Percentiles rank a stretch among this genome's conserved stretches.
phyloP scores from a whole-genome alignment of 2,797 vertebrate genomes.

The Danio aesculapii region DNA sequence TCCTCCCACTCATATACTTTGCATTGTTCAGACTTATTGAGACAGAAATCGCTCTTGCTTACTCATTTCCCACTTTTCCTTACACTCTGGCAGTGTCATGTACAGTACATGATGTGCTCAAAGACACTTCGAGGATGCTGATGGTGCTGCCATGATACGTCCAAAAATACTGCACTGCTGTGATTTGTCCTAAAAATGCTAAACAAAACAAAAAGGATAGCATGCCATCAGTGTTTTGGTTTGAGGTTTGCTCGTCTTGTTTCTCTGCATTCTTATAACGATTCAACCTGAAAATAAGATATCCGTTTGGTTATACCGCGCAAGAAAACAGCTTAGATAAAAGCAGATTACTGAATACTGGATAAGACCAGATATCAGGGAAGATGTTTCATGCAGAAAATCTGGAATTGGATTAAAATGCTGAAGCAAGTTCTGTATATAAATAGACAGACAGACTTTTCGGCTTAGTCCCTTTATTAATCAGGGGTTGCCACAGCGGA shows the following conservation, averaged over 20 bases:
- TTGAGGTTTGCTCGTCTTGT: neutral
- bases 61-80: constrained; percentile 17
- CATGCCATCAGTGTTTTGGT: neutral
- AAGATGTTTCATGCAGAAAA: constrained; percentile 7
- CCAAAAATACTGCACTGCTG: neutral
- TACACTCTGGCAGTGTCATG: neutral
- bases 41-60: constrained; percentile 38
- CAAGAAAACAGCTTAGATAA: constrained; percentile 21
- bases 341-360: constrained; percentile 38
- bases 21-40: constrained; percentile 54
- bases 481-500: too few species aligned
- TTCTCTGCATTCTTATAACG: neutral
- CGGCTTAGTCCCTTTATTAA: too few species aligned
- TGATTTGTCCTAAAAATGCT: neutral
- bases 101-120: constrained; percentile 14
- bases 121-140: neutral
- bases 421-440: neutral
- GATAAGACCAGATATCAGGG: constrained; percentile 18
- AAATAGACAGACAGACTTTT: neutral
- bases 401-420: neutral
- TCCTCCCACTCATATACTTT: constrained; percentile 46
- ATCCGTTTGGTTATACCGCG: constrained; percentile 31
- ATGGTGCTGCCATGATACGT: neutral
- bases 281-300: neutral
- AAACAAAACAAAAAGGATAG: neutral